Percentiles rank a stretch among this genome's conserved stretches.
These are phyloP conservation scores for Danio kyathit DNA, from an alignment of 2,797 vertebrate genomes.

Conservation along the genomic window DNA sequence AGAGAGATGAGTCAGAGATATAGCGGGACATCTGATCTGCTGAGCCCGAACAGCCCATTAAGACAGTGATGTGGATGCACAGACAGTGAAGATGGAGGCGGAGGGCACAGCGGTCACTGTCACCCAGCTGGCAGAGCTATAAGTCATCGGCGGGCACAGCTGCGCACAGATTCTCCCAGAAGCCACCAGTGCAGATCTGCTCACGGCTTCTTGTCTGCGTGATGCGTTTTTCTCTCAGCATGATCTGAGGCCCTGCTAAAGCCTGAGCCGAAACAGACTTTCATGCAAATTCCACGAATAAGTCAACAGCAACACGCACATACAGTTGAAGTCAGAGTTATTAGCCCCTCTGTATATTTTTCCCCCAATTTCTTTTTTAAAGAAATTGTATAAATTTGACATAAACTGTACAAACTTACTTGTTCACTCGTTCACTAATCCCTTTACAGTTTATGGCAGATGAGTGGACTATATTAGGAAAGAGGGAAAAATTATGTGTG, in stretches of 20 bases:
- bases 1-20: slow-evolving; percentile 40
- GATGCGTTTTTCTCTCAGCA: slow-evolving; percentile 51
- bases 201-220: slow-evolving; percentile 20
- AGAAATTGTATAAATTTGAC: too few species aligned
- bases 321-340: not conserved
- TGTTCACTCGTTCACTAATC: too few species aligned
- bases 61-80: slow-evolving; percentile 30
- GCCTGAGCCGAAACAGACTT: slow-evolving; percentile 46
- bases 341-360: too few species aligned
- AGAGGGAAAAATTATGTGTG: too few species aligned
- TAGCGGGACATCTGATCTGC: slow-evolving; percentile 31
- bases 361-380: too few species aligned
- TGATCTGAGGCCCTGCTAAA: slow-evolving; percentile 52
- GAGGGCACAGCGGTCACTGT: slow-evolving; percentile 49
- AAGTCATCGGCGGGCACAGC: slow-evolving; percentile 58
- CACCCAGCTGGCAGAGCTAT: slow-evolving; percentile 55
- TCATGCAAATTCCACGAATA: slow-evolving; percentile 28
- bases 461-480: too few species aligned
- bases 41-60: slow-evolving; percentile 40
- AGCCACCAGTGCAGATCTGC: slow-evolving; percentile 28
- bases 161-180: slow-evolving; percentile 39
- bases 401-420: too few species aligned
- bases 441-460: too few species aligned
- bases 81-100: slow-evolving; percentile 31
- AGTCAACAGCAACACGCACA: not conserved